These are phyloP conservation scores for Teleiodes luculella DNA, from an alignment of 2,888 invertebrate genomes.

Conservation along the genomic window DNA sequence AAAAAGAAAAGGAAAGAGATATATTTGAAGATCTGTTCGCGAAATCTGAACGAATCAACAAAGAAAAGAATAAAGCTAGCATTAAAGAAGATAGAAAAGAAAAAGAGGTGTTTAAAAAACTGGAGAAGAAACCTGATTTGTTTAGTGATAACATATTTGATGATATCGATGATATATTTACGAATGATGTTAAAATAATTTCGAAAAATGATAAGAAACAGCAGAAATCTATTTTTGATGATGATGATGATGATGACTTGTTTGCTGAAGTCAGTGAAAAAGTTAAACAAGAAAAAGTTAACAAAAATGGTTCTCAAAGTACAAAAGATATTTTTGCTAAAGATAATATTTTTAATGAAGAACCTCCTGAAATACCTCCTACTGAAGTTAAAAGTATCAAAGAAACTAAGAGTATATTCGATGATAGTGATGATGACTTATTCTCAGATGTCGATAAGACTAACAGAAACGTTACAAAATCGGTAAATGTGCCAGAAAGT, in stretches of 20 bases:
- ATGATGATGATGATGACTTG: slow-evolving; percentile 52
- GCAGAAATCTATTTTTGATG: slow-evolving; percentile 40
- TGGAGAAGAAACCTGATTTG: slow-evolving; percentile 39
- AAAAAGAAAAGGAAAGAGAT: slow-evolving; percentile 39
- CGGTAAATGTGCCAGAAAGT: neutral
- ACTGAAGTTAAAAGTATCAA: slow-evolving; percentile 11
- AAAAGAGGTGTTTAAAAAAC: slow-evolving; percentile 20
- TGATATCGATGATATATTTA: slow-evolving; percentile 68
- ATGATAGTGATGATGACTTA: slow-evolving; percentile 47
- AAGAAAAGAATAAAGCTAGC: slow-evolving; percentile 22
- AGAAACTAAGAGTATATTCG: slow-evolving; percentile 39
- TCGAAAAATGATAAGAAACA: slow-evolving; percentile 17
- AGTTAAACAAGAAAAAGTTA: slow-evolving; percentile 13
- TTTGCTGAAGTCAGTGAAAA: slow-evolving; percentile 34
- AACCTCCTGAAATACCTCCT: neutral
- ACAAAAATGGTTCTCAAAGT: slow-evolving; percentile 16
- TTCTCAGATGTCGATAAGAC: slow-evolving; percentile 29
- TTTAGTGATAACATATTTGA: slow-evolving; percentile 67
- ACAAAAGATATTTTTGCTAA: slow-evolving; percentile 33
- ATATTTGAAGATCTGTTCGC: slow-evolving; percentile 61
- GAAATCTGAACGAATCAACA: slow-evolving; percentile 39
- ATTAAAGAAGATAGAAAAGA: slow-evolving; percentile 18
- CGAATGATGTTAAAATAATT: slow-evolving; percentile 41
- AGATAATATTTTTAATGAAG: slow-evolving; percentile 23
- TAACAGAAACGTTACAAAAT: neutral